Base-by-base conservation (phyloP, 1,140 invertebrate genomes). In the Nasonia vitripennis region DNA sequence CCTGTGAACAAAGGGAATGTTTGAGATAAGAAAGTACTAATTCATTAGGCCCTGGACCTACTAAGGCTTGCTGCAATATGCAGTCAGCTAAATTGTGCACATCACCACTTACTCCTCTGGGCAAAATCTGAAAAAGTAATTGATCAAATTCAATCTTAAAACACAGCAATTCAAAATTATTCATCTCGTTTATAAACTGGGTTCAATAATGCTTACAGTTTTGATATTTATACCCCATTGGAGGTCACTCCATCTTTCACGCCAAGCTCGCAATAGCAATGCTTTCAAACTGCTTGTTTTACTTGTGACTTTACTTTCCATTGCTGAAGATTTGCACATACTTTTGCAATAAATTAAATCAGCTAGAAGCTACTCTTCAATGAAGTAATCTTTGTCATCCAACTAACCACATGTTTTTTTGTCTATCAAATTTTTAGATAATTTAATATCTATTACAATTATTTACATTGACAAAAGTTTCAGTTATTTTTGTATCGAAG, bases 201-300 rank as follows among this genome's bases (percentile, higher is more conserved):
- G n/a, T 27, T 6, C 31, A 70, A 68, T 74, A 75, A 85, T 73
- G 89, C 91, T 93, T 90, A 95, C 97, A 34, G 96, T 97, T 94
- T 99, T 98, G 48, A 99, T 97, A 91, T 98, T 97, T 85, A 98
- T 98, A 45, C 98, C 98, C 98, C 98, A 99, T 92, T 98, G 97
- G 41, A 98, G 95, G 93, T 99, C 98, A 14, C 96, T 96, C 98
- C 98, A 99, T 81, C 98, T 94, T 94, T 99, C 98, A 89, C 97
- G 94, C 98, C 98, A 99, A 70, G 98, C 98, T 92, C 96, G 95
- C 45, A 98, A 93, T 85, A 99, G 94, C 12, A 98, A 94, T 83
- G 96, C 96, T 93, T 98, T 98, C n/a, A 98, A 93, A 70, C 95
- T 96, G 89, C 96, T 96, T 4, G 97, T 97, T 94, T 97, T 97